These are phyloP conservation scores for Frankliniella intonsa DNA, from an alignment of 2,888 invertebrate genomes.

Conservation along the genomic window DNA sequence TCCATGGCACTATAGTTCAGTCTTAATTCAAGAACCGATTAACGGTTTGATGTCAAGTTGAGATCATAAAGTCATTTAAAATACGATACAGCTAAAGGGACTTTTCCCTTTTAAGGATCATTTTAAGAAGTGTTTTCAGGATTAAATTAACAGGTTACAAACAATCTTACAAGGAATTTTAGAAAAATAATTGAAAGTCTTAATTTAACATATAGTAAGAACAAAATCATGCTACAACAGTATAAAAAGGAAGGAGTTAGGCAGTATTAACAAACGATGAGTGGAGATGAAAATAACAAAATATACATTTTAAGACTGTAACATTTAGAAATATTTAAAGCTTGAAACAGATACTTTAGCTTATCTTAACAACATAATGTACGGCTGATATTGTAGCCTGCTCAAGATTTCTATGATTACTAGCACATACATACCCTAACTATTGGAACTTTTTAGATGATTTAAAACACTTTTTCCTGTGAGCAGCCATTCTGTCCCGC, in stretches of 20 bases:
- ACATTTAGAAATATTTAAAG: background rate
- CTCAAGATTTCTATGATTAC: too few relatives aligned
- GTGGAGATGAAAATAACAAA: background rate
- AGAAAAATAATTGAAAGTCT: too few relatives aligned
- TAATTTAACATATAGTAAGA: too few relatives aligned
- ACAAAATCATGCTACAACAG: background rate
- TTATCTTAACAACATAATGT: too few relatives aligned
- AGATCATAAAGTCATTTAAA: background rate
- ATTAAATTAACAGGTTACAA: too few relatives aligned
- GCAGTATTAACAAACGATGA: too few relatives aligned
- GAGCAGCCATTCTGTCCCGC: background rate
- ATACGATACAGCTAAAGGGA: too few relatives aligned
- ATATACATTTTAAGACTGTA: background rate
- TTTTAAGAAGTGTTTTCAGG: too few relatives aligned
- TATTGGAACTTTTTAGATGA: background rate
- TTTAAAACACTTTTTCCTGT: background rate
- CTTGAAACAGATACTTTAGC: background rate
- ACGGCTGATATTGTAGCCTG: too few relatives aligned
- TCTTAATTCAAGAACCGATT: background rate
- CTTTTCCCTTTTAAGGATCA: too few relatives aligned
- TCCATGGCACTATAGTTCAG: background rate
- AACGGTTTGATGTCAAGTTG: background rate
- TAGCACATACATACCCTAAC: too few relatives aligned
- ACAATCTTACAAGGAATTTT: too few relatives aligned
- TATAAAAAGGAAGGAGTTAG: background rate